Base-by-base conservation (phyloP, 2,888 invertebrate genomes). In the Chesias legatella region DNA sequence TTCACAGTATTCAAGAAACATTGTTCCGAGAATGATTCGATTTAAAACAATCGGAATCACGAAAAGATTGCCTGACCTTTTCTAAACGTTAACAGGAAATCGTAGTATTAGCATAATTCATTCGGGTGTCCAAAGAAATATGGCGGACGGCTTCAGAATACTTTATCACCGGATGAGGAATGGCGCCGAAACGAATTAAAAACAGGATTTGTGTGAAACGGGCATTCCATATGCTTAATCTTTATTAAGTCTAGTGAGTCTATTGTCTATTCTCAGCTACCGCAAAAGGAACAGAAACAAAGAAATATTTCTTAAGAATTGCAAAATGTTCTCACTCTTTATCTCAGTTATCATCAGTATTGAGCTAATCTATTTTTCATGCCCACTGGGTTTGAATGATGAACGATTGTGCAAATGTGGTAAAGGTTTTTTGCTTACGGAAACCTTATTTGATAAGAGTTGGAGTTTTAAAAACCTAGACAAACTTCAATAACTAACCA, bases 101-200 rank as follows among this genome's bases (percentile, higher is more conserved):
- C 64, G 54, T 62, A 42, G 65, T 54, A 83, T 79, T 80, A 70
- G 66, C 82, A 84, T 85, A 80, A 79, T 77, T 77, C 77, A 79
- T 79, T 81, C 65, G 72, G 70, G 60, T 75, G 70, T 70, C 71
- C 63, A 65, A 73, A 67, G 58, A 74, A 70, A 79, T 76, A 75
- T 73, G 60, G 60, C 58, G 57, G 61, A 67, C 66, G 60, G 48
- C 59, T 63, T 60, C 61, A 63, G 64, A 71, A 78, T 74, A 73
- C 65, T 63, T 72, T 71, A 67, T 66, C 49, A 57, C 42, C 45
- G 54, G 58, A 62, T 62, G 40, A 40, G 43, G 35, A 9, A 33
- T 33, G 73, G 67, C 74, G 73, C 72, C 69, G 53, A 54, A 58
- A 50, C 28, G 56, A 51, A 55, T 65, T 60, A 71, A 70, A 67